Conservation (phyloP, 2,797 vertebrate species). For the Sorex maritimensis region DNA sequence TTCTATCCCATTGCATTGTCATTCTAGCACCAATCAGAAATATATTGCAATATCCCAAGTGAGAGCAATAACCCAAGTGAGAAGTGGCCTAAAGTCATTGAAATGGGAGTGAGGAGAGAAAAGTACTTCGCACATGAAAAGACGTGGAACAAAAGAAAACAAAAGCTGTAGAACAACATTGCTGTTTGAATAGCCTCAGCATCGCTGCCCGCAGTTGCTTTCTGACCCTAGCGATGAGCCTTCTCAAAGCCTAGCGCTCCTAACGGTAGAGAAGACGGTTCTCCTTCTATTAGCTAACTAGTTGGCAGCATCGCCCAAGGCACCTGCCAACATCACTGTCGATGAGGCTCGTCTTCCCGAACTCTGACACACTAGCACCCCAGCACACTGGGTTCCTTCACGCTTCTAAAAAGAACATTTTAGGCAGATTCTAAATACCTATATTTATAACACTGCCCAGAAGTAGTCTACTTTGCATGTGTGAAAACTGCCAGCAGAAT, state of each 20-base stretch:
- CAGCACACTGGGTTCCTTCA: constrained; percentile 58
- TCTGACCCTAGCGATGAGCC: background rate
- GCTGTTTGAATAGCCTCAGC: background rate
- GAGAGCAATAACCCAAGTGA: background rate
- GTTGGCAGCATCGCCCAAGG: constrained; percentile 78
- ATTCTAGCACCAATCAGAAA: constrained; percentile 4
- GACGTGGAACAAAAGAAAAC: background rate
- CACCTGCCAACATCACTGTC: constrained; percentile 72
- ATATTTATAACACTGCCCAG: constrained; percentile 73
- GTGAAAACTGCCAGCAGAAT: constrained; percentile 75
- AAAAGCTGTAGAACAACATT: background rate
- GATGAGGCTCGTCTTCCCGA: constrained; percentile 67
- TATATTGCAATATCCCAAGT: background rate
- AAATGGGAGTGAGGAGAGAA: background rate
- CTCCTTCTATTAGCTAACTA: constrained; percentile 77
- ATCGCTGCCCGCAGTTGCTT: background rate
- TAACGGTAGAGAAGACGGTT: constrained; percentile 57
- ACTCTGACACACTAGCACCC: constrained; percentile 47
- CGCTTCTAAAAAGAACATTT: constrained; percentile 68
- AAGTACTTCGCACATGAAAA: constrained; percentile 5
- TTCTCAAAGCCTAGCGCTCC: background rate
- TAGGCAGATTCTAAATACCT: constrained; percentile 75
- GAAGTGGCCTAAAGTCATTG: background rate
- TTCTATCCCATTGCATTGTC: too few relatives aligned
- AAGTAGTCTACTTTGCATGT: constrained; percentile 73